Conservation (phyloP, 2,797 vertebrate genomes). For the Myotis findleyi region DNA sequence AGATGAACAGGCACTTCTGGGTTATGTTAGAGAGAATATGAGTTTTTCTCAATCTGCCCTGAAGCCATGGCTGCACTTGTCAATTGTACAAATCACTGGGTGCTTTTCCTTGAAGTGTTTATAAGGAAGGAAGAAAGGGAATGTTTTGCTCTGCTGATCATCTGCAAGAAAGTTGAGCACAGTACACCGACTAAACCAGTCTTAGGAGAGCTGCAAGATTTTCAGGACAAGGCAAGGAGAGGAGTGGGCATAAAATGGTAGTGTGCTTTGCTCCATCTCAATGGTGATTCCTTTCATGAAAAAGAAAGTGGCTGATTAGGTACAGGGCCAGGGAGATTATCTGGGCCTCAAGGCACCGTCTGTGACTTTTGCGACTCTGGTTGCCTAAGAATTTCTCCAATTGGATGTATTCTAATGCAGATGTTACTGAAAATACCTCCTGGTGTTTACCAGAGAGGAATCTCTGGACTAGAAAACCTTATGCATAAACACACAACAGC, state of each 20-base stretch:
- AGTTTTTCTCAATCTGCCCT: constrained; percentile 49
- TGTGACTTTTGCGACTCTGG: background rate
- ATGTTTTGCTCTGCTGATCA: constrained; percentile 35
- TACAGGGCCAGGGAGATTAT: background rate
- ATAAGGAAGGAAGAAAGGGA: constrained; percentile 28
- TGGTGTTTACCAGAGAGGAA: background rate
- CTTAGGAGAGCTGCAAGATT: background rate
- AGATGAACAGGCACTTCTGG: constrained; percentile 61
- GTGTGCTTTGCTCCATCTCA: background rate
- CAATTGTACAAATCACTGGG: constrained; percentile 41
- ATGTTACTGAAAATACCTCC: constrained; percentile 2
- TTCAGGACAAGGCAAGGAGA: background rate
- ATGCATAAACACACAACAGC: background rate
- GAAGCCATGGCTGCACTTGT: constrained; percentile 24
- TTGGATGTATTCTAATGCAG: background rate
- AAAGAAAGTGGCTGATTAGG: background rate
- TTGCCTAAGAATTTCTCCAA: background rate
- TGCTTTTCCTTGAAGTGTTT: constrained; percentile 46
- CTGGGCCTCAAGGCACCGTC: background rate
- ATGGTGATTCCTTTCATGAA: background rate
- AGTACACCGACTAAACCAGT: background rate
- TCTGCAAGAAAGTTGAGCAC: background rate
- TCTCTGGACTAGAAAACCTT: background rate
- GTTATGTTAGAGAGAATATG: constrained; percentile 40
- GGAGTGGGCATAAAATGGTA: background rate